These are phyloP conservation scores for Dugesia japonica DNA, from an alignment of 2,888 invertebrate species.

Conservation along the genomic window DNA sequence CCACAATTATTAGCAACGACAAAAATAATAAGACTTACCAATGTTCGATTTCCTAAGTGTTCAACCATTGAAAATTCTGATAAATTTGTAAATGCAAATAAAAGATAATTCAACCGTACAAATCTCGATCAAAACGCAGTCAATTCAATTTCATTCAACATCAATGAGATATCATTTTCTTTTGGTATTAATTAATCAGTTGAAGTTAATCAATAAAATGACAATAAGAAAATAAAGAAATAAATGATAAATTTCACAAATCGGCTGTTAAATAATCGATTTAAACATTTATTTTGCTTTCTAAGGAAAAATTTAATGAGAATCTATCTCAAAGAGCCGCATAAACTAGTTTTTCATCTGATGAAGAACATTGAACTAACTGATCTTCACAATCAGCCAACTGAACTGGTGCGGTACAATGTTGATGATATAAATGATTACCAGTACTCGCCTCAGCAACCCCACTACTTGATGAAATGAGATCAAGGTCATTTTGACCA, in stretches of 20 bases:
- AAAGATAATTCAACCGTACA: background rate
- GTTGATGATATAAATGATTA: background rate
- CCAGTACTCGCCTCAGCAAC: background rate
- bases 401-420: constrained; percentile 8
- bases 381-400: constrained; percentile 8
- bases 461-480: constrained; percentile 10
- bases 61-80: background rate
- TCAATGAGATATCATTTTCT: background rate
- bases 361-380: constrained; percentile 14
- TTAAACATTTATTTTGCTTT: too few relatives aligned
- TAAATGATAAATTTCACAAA: constrained; percentile 6
- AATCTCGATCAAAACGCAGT: background rate
- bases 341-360: constrained; percentile 7
- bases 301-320: too few relatives aligned
- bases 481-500: constrained; percentile 5
- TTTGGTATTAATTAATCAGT: background rate
- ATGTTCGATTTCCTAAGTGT: too few relatives aligned
- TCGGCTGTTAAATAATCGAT: background rate
- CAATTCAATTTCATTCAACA: background rate
- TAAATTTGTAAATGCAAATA: background rate
- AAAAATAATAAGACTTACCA: too few relatives aligned
- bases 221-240: constrained; percentile 14
- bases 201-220: constrained; percentile 2
- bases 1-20: too few relatives aligned
- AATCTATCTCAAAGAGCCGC: background rate